Evolutionary conservation across 1,140 invertebrate genomes (phyloP).

Genomic region (Lepidotrigona ventralis): DNA sequence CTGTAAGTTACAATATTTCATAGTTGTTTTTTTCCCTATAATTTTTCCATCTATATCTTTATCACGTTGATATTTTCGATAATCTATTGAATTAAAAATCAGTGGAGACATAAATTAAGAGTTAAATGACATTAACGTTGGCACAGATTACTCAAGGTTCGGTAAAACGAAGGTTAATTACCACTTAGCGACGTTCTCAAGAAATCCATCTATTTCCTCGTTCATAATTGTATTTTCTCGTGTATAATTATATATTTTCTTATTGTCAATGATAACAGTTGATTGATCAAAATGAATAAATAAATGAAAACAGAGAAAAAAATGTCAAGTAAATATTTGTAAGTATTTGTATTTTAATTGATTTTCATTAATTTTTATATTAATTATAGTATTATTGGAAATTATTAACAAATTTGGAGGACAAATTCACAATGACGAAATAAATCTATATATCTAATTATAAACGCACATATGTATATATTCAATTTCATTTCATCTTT

Average conservation of each 20-base stretch:
- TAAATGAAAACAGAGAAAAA: too few species aligned
- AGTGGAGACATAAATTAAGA: background rate
- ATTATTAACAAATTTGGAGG: too few species aligned
- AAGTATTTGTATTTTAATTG: background rate
- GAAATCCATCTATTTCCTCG: background rate
- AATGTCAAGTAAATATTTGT: too few species aligned
- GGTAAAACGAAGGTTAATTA: slow-evolving; percentile 63
- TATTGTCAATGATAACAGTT: background rate
- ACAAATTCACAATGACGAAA: background rate
- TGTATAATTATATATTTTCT: slow-evolving; percentile 34
- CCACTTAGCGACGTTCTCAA: slow-evolving; percentile 55
- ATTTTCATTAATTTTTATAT: background rate
- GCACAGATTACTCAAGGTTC: slow-evolving; percentile 33
- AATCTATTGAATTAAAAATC: background rate
- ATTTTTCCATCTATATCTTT: too few species aligned
- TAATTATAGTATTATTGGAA: background rate
- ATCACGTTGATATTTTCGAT: background rate
- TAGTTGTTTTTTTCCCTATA: too few species aligned
- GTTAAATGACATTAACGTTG: slow-evolving; percentile 51
- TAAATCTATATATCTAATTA: background rate
- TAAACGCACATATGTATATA: too few species aligned
- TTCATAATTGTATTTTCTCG: background rate
- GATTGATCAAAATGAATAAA: background rate
- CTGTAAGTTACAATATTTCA: too few species aligned
- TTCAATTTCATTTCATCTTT: background rate